Evolutionary conservation across 2,888 invertebrate species (phyloP), one percentile per base, ranked within the genome.

Genomic region (Horisme vitalbata): DNA sequence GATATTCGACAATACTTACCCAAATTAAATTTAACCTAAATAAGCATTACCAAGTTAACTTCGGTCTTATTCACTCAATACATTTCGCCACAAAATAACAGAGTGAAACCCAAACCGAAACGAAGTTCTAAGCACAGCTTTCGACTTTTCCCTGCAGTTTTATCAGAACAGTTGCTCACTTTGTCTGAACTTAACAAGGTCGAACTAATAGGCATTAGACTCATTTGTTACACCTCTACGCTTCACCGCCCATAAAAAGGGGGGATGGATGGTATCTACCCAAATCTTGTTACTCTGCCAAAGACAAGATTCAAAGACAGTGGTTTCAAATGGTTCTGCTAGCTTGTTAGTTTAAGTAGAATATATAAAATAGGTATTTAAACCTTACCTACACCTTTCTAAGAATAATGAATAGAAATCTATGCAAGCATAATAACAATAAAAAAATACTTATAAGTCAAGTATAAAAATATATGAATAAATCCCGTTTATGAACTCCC

Each of bases 201-300:
- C 81, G 81, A 81, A 81, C 81, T 82, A 82, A 82, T 81, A 80
- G 80, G 82, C 79, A 79, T 79, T 79, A 81, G 74, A 76, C 78
- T 80, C 82, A 79, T 82, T 82, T 78, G 82, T 82, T 80, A 81
- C 82, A 79, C 80, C 76, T 79, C 77, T 66, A 78, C 76, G 81
- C 78, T 81, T 72, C 79, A 72, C 73, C 73, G 79, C 76, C 68
- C 69, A 65, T 73, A 77, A 79, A 78, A 79, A 76, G 68, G 71
- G n/a, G 71, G 70, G 68, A 66, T 63, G 67, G 68, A 70, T 69
- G 66, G 66, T 65, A 66, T 69, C 68, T 65, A 58, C 65, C 72
- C 64, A 68, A 75, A 72, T 72, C 69, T 71, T 71, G 62, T 63
- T 67, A 59, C 61, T 39, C n/a, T n/a, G 55, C 58, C 59, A 64